A percentile compares a stretch with the other conserved stretches of the same genome.
Conservation (phyloP, 2,797 vertebrate genomes). For the Trachops cirrhosus region DNA sequence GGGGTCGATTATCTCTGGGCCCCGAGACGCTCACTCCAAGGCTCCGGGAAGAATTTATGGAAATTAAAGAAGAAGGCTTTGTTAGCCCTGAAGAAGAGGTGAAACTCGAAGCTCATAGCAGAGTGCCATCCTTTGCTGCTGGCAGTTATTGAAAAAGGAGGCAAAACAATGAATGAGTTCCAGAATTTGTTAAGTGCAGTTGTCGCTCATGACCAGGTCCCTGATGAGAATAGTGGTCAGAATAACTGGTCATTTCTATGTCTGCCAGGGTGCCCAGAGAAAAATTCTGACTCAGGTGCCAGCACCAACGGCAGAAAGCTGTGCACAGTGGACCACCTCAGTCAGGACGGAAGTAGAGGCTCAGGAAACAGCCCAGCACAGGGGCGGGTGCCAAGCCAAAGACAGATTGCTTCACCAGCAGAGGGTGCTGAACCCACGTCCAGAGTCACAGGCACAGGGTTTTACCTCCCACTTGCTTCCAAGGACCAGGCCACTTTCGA, state of each 20-base stretch:
- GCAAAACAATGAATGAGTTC: slow-evolving; percentile 99
- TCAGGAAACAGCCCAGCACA: slow-evolving; percentile 85
- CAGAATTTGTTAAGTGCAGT: slow-evolving; percentile 98
- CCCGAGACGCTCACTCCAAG: background rate
- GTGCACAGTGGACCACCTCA: slow-evolving; percentile 89
- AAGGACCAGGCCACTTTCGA: slow-evolving; percentile 89
- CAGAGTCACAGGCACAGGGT: slow-evolving; percentile 85
- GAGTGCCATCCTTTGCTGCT: slow-evolving; percentile 98
- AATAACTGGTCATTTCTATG: slow-evolving; percentile 99
- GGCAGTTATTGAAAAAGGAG: slow-evolving; percentile 98
- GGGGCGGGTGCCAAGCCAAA: slow-evolving; percentile 91
- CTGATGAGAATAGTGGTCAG: slow-evolving; percentile 99
- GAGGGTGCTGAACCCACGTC: slow-evolving; percentile 83
- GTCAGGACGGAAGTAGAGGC: slow-evolving; percentile 93
- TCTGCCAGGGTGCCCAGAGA: slow-evolving; percentile 99
- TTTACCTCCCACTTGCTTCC: slow-evolving; percentile 87
- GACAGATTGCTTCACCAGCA: slow-evolving; percentile 87
- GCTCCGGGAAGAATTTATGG: slow-evolving; percentile 97
- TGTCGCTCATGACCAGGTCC: slow-evolving; percentile 97
- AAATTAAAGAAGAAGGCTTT: slow-evolving; percentile 98
- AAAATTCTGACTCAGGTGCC: slow-evolving; percentile 99
- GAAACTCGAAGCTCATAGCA: slow-evolving; percentile 98
- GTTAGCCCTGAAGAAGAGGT: slow-evolving; percentile 99
- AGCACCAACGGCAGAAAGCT: slow-evolving; percentile 93
- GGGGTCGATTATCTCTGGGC: background rate